Base-by-base conservation (phyloP, 2,888 invertebrate genomes). In the Dastarcus helophoroides region DNA sequence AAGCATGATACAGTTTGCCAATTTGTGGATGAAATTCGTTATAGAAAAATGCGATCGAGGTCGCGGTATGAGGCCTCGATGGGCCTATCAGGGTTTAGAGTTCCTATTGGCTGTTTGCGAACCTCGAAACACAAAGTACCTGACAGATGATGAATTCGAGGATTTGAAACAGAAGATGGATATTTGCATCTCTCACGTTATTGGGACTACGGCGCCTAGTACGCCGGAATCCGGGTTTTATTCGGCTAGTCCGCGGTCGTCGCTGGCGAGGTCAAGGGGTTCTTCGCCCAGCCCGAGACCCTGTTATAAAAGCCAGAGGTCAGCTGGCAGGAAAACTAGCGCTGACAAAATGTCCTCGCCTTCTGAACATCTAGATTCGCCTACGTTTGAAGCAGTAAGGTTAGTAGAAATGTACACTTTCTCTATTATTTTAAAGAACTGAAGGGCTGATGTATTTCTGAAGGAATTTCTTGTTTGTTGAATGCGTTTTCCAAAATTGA, bases 1-100 rank as follows among this genome's bases (percentile, higher is more conserved):
- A 16, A 71, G 73, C 34, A 67, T 83, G 46, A 70, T 81, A 3
- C 61, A 67, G 19, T 82, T 84, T 55, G 80, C 82, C 6, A 69
- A 73, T 44, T 73, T 83, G 53, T 93, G 93, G 93, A 90, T 91
- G 84, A 68, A 71, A 33, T 93, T 91, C 58, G 89, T 88, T 2
- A 71, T 76, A 40, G 76, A 79, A 48, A 70, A 83, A 9, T 93
- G 89, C 54, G 90, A 91, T 51, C 63, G 80, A 1, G 53, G 54
- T 3, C 67, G 85, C 3, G 88, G 88, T 0, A 66, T 81, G 42
- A 61, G 84, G 12, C 86, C 88, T 0, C 69, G 89, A 51, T 91
- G 90, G 90, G 89, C 90, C 3, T 76, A 76, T 51, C 86, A 86
- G 53, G 90, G 91, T 0, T 56, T 91, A 30, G 90, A 91, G 50